Percentiles rank a stretch among this genome's conserved stretches.
Evolutionary conservation across 2,797 vertebrate species (phyloP).

Genomic region (Leptoclinus maculatus): DNA sequence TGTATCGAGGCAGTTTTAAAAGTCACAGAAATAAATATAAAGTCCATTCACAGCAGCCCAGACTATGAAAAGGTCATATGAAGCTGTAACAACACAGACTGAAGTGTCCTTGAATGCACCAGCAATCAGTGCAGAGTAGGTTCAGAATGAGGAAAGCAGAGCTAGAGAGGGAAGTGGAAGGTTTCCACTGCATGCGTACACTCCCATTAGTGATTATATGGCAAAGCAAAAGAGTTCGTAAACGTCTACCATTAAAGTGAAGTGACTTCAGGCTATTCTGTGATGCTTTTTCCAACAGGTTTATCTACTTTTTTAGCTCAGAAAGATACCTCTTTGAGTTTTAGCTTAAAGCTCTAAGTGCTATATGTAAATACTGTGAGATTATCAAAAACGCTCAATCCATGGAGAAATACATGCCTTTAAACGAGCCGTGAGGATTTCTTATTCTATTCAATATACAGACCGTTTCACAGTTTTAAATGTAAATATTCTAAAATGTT

Average conservation of each 20-base stretch:
- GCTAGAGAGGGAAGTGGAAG: neutral
- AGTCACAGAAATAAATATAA: neutral
- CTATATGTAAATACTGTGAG: too few species aligned
- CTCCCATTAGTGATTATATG: neutral
- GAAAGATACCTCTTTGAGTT: neutral
- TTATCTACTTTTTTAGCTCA: neutral
- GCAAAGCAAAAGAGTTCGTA: neutral
- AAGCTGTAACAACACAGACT: slow-evolving; percentile 3
- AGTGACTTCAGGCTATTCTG: neutral
- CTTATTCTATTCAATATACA: too few species aligned
- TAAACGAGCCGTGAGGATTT: too few species aligned
- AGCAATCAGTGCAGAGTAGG: neutral
- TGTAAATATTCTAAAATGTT: too few species aligned
- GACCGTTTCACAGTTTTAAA: too few species aligned
- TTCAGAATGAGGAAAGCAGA: neutral
- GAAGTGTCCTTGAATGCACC: slow-evolving; percentile 38
- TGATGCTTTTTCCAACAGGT: neutral
- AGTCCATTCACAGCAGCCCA: neutral
- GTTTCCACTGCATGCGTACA: neutral
- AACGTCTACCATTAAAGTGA: neutral
- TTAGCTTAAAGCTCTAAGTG: neutral
- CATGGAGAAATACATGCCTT: too few species aligned
- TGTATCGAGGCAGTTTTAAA: neutral
- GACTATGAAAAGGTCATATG: slow-evolving; percentile 1
- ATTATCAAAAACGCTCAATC: too few species aligned